phyloP scores from a whole-genome alignment of 2,113 vertebrate genomes.

The Dicerorhinus sumatrensis region DNA sequence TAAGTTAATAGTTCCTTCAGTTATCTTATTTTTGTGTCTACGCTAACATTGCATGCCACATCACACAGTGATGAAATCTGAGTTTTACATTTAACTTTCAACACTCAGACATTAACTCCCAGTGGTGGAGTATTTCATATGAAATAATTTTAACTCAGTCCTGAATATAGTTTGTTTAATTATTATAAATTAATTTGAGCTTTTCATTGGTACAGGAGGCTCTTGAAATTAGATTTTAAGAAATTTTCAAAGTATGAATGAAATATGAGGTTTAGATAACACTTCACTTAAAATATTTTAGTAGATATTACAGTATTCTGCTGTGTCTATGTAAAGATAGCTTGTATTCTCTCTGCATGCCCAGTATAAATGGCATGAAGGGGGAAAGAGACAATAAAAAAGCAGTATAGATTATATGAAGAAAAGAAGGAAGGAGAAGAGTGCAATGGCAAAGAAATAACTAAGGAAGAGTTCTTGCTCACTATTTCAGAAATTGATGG shows the following conservation, averaged over 20 bases:
- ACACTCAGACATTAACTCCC: background rate
- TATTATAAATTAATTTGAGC: background rate
- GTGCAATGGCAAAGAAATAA: background rate
- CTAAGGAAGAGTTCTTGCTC: background rate
- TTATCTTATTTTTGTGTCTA: background rate
- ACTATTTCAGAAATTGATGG: background rate
- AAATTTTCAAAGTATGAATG: constrained; percentile 23
- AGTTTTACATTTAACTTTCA: constrained; percentile 44
- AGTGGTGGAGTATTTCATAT: constrained; percentile 24
- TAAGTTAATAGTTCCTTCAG: constrained; percentile 29
- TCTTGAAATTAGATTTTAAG: constrained; percentile 53
- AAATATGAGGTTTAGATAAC: background rate
- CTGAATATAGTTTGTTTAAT: background rate
- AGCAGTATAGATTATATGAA: background rate
- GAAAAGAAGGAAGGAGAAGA: background rate
- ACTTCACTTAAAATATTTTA: constrained; percentile 31
- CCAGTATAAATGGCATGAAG: background rate
- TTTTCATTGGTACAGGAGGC: background rate
- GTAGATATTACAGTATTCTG: background rate
- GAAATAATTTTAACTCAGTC: constrained; percentile 44
- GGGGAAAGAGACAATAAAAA: background rate
- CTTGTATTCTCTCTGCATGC: background rate
- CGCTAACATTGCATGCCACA: background rate
- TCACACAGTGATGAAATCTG: constrained; percentile 4
- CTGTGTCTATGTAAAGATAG: background rate